A percentile compares a stretch with the other conserved stretches of the same genome.
These are phyloP conservation scores for Aethina tumida DNA, from an alignment of 1,140 invertebrate species.

Conservation along the genomic window DNA sequence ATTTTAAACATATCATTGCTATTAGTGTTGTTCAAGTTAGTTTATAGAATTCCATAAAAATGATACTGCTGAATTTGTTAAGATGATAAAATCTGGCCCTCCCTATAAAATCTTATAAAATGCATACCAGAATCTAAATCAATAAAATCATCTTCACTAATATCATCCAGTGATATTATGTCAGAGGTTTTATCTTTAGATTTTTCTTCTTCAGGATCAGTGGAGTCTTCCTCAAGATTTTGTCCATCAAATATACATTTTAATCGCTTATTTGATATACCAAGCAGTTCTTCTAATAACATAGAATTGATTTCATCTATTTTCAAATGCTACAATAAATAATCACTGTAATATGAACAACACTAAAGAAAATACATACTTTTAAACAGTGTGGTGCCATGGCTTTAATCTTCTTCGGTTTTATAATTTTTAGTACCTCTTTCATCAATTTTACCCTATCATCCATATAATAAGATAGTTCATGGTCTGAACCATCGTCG, in stretches of 20 bases:
- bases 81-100: no score
- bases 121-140: slow-evolving; percentile 22
- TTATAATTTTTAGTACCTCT: slow-evolving; percentile 50
- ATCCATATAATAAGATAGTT: slow-evolving; percentile 48
- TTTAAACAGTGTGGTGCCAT: slow-evolving; percentile 49
- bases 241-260: slow-evolving; percentile 33
- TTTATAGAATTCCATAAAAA: no score
- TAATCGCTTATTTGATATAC: slow-evolving; percentile 34
- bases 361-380: slow-evolving; percentile 19
- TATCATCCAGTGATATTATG: slow-evolving; percentile 33
- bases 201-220: slow-evolving; percentile 25
- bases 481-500: slow-evolving; percentile 29
- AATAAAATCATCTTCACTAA: slow-evolving; percentile 32
- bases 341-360: slow-evolving; percentile 8
- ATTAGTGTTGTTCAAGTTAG: no score
- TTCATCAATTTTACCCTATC: slow-evolving; percentile 53
- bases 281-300: slow-evolving; percentile 45
- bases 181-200: slow-evolving; percentile 17
- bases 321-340: slow-evolving; percentile 35
- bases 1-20: no score
- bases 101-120: neutral
- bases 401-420: slow-evolving; percentile 48
- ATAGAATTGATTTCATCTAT: slow-evolving; percentile 51
- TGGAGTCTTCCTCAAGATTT: slow-evolving; percentile 28
- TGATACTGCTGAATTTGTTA: no score